Evolutionary conservation across 2,888 invertebrate genomes (phyloP), one percentile per base, ranked within the genome.

Genomic region (Eurytoma adleriae): DNA sequence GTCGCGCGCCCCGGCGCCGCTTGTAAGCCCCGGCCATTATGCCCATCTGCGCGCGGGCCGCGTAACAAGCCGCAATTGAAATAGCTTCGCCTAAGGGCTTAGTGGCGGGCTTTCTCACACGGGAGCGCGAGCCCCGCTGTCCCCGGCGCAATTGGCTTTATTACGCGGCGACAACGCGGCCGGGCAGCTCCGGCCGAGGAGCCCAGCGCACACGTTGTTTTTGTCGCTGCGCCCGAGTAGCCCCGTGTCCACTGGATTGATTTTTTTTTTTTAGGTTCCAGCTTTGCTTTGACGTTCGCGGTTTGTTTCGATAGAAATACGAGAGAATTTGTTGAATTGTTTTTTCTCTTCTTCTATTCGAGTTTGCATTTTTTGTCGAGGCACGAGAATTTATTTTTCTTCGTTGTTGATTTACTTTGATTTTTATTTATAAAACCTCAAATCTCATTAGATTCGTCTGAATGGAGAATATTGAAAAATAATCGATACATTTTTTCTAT

Each of bases 61-160:
- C 86, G 86, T 90, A 90, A 90, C 90, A 88, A 89, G 88, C 86
- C 86, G 87, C 89, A 90, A 90, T 90, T 90, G 90, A 90, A 90
- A 89, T 89, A 89, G 88, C 88, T n/a, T 88, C 87, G 64, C 40
- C 7, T 30, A 30, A n/a, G 40, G 5, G 27, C 62, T 27, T 14
- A 13, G 64, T 64, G 61, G 48, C 71, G 20, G 5, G 50, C 50
- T 61, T 61, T 50, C 61, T 72, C 54, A 16, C 54, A 64, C 81
- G 82, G 20, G 75, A 52, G 13, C 1, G 81, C 84, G 84, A 80
- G 84, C 80, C 84, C 75, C 84, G 81, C 83, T 85, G 84, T 88
- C 40, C 59, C 48, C 75, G 67, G 78, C 85, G 86, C 88, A 89
- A 88, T 88, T 89, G 88, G 89, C 88, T 86, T 87, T 87, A 88